Conservation (phyloP, 2,113 vertebrate species). For the Peromyscus polionotus region DNA sequence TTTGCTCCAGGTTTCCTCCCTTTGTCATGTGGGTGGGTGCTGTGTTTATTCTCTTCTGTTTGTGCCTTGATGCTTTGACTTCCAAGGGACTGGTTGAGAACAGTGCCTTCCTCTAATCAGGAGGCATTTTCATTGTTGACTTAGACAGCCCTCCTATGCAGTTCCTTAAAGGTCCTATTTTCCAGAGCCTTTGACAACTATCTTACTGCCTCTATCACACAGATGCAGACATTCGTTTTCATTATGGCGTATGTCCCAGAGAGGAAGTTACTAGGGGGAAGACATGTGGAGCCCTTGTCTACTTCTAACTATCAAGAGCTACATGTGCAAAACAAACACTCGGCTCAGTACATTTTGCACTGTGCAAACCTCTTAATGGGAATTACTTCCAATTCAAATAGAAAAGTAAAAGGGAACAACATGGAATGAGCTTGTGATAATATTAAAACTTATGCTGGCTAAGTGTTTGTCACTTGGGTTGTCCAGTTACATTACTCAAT, state of each 20-base stretch:
- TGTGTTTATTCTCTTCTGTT: conserved; percentile 18
- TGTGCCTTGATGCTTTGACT: not conserved
- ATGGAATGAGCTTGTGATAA: not conserved
- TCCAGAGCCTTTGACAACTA: not conserved
- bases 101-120: not conserved
- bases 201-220: not conserved
- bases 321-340: not conserved
- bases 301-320: not conserved
- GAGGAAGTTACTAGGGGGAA: not conserved
- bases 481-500: not conserved
- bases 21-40: not conserved
- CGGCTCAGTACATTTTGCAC: not conserved
- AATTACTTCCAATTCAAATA: not conserved
- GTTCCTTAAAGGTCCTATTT: not conserved
- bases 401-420: not conserved
- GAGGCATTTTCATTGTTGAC: not conserved
- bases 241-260: not conserved
- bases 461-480: not conserved
- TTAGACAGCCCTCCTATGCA: not conserved
- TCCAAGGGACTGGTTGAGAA: not conserved
- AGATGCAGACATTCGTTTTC: not conserved
- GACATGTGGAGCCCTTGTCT: not conserved
- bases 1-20: conserved; percentile 9
- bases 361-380: not conserved
- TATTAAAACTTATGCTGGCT: not conserved